A percentile compares a stretch with the other conserved stretches of the same genome.
Evolutionary conservation across 2,797 vertebrate species (phyloP).

Genomic region (Coilia nasus): DNA sequence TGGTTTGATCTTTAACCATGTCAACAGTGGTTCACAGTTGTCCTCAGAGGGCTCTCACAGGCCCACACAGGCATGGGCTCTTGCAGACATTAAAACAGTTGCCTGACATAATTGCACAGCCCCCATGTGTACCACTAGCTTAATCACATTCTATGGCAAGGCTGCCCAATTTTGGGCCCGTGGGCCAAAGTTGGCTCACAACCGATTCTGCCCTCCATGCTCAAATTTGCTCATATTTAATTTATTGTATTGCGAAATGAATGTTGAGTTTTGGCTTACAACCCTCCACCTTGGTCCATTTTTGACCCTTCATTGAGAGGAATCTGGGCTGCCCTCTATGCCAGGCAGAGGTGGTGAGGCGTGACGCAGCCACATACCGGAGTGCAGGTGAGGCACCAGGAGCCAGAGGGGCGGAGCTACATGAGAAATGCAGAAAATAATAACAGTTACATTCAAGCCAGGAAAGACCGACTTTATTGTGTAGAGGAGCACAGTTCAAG

Average conservation of each 20-base stretch:
- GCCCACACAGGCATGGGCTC: neutral
- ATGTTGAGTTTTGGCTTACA: too few species aligned
- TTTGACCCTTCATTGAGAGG: too few species aligned
- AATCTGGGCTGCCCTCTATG: neutral
- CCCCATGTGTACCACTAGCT: neutral
- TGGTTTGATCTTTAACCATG: constrained; percentile 5
- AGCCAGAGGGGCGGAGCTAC: neutral
- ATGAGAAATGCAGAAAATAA: neutral
- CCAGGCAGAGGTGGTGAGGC: neutral
- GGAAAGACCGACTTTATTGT: neutral
- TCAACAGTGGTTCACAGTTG: neutral
- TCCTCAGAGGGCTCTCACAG: neutral
- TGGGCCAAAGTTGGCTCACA: too few species aligned
- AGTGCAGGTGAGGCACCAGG: neutral
- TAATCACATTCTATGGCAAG: neutral
- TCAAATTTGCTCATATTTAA: too few species aligned
- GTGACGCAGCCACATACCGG: neutral
- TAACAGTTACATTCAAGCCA: neutral
- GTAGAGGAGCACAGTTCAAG: too few species aligned
- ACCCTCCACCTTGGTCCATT: too few species aligned
- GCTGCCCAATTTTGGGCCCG: too few species aligned
- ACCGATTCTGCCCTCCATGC: too few species aligned
- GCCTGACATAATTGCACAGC: neutral
- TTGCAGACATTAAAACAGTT: neutral
- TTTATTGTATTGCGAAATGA: too few species aligned